Conservation (phyloP, 2,888 invertebrate species). For the Serripes groenlandicus region DNA sequence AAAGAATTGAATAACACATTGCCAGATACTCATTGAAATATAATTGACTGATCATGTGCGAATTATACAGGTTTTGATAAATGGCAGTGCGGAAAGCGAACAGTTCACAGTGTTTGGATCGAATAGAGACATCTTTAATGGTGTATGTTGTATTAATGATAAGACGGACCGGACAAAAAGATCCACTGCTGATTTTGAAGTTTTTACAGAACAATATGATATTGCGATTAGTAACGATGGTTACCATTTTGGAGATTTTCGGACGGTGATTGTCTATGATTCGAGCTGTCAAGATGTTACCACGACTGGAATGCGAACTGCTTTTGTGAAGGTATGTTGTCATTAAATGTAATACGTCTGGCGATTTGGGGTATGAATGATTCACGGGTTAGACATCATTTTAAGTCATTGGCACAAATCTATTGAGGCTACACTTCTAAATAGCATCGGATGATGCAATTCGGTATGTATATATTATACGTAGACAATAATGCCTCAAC, state of each 20-base stretch:
- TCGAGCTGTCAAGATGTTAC: conserved; percentile 2
- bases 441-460: neutral
- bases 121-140: conserved; percentile 1
- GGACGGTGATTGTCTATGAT: neutral
- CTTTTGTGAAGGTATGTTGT: no score
- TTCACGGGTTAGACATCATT: neutral
- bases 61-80: neutral
- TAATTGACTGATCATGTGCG: no score
- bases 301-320: no score
- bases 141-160: neutral
- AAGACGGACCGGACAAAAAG: neutral
- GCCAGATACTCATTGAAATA: no score
- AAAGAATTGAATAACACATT: no score
- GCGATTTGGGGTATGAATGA: no score
- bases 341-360: no score
- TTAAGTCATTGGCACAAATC: neutral
- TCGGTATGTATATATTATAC: neutral
- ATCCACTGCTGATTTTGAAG: no score
- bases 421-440: neutral
- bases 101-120: neutral
- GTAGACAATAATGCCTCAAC: no score
- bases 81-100: neutral
- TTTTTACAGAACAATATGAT: neutral
- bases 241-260: neutral
- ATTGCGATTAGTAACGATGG: conserved; percentile 10